A percentile compares a stretch with the other conserved stretches of the same genome.
Conservation (phyloP, 2,888 invertebrate species). For the Aquatica leii region DNA sequence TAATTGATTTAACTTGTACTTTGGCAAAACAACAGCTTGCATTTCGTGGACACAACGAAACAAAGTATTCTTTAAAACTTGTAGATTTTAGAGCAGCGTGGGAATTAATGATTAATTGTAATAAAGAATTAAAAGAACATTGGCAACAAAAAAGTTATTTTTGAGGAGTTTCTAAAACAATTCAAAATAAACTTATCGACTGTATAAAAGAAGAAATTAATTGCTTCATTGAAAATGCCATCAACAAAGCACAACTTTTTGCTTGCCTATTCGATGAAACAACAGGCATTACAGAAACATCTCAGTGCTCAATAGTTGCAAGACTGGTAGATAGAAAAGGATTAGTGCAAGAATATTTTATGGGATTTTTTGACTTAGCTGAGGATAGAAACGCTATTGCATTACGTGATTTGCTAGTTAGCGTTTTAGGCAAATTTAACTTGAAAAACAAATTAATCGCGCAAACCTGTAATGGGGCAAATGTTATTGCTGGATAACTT, state of each 20-base stretch:
- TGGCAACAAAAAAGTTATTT: too few species aligned
- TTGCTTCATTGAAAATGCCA: too few species aligned
- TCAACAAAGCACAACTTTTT: too few species aligned
- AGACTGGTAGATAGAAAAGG: too few species aligned
- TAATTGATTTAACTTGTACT: constrained; percentile 5
- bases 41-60: too few species aligned
- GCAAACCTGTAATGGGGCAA: constrained; percentile 44
- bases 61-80: too few species aligned
- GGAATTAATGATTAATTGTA: neutral
- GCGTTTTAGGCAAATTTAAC: neutral
- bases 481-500: constrained; percentile 38
- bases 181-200: neutral
- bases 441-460: constrained; percentile 35
- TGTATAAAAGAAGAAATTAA: constrained; percentile 3
- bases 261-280: too few species aligned
- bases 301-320: neutral
- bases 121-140: too few species aligned
- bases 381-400: neutral
- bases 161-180: constrained; percentile 3
- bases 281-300: neutral
- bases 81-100: too few species aligned
- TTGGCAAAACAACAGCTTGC: constrained; percentile 2
- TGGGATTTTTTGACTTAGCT: neutral
- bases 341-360: constrained; percentile 1
- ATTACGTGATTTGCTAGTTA: neutral